Conservation (phyloP, 2,888 invertebrate genomes). For the Lypha dubia region DNA sequence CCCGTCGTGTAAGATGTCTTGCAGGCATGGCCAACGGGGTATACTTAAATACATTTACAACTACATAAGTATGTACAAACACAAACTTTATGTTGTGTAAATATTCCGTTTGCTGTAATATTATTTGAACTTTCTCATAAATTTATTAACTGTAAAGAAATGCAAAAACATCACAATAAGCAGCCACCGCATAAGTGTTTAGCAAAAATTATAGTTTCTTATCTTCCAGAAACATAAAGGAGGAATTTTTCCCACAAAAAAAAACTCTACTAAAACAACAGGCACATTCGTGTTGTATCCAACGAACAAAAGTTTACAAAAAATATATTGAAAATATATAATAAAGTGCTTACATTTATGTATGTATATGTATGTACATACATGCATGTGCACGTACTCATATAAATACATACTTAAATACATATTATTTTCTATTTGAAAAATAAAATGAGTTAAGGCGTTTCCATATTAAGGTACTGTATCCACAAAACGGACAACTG, state of each 20-base stretch:
- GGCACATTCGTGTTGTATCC: not conserved
- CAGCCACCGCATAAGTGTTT: constrained; percentile 1
- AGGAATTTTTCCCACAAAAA: not conserved
- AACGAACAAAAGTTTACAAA: not conserved
- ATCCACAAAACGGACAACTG: no score
- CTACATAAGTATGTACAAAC: not conserved
- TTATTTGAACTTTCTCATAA: constrained; percentile 19
- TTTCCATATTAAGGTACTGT: no score
- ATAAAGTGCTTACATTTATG: no score
- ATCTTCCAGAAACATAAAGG: constrained; percentile 39
- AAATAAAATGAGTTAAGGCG: no score
- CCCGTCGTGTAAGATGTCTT: no score
- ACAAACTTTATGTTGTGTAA: constrained; percentile 17
- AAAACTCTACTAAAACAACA: not conserved
- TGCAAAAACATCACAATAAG: not conserved
- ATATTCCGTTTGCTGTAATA: constrained; percentile 23
- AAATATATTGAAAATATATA: not conserved
- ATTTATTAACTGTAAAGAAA: not conserved
- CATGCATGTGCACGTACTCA: no score
- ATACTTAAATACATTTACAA: no score
- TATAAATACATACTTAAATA: no score
- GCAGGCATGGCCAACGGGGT: no score
- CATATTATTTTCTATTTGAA: no score
- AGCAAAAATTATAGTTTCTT: constrained; percentile 38
- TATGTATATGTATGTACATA: not conserved